phyloP scores from a whole-genome alignment of 2,888 invertebrate genomes.

The Iphiclides podalirius region DNA sequence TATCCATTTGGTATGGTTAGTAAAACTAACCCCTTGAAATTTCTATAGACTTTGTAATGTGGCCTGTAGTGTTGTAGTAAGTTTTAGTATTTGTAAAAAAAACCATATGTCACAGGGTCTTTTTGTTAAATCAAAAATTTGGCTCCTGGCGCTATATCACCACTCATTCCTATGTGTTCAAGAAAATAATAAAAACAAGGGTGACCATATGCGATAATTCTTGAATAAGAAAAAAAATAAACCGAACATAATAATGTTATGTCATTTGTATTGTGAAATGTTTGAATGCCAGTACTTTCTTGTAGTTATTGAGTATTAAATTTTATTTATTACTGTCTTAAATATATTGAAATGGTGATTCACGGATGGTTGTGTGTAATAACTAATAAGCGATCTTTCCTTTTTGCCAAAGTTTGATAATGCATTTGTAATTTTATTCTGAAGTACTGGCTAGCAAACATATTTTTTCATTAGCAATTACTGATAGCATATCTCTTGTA shows the following conservation, averaged over 20 bases:
- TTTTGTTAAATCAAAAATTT: slow-evolving; percentile 61
- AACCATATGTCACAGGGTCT: slow-evolving; percentile 56
- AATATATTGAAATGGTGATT: slow-evolving; percentile 36
- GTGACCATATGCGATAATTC: slow-evolving; percentile 49
- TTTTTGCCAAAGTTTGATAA: slow-evolving; percentile 65
- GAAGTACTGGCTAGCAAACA: slow-evolving; percentile 58
- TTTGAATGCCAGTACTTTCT: slow-evolving; percentile 55
- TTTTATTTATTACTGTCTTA: slow-evolving; percentile 49
- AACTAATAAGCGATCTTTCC: slow-evolving; percentile 34
- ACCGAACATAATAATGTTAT: slow-evolving; percentile 35
- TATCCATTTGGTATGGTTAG: too few relatives aligned
- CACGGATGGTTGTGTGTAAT: slow-evolving; percentile 45
- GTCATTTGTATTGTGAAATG: slow-evolving; percentile 32
- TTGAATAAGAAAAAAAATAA: slow-evolving; percentile 60
- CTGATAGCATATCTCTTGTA: slow-evolving; percentile 59
- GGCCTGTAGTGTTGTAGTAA: slow-evolving; percentile 21
- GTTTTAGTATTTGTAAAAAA: slow-evolving; percentile 27
- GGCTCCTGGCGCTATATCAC: slow-evolving; percentile 50
- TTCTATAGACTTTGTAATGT: slow-evolving; percentile 9
- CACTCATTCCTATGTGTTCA: slow-evolving; percentile 45
- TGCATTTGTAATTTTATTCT: slow-evolving; percentile 67
- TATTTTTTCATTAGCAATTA: slow-evolving; percentile 45
- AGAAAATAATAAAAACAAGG: slow-evolving; percentile 42
- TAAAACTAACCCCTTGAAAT: slow-evolving; percentile 9
- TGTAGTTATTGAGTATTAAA: slow-evolving; percentile 45